Base-by-base conservation (phyloP, 2,797 vertebrate species). In the Triplophysa bombifrons region DNA sequence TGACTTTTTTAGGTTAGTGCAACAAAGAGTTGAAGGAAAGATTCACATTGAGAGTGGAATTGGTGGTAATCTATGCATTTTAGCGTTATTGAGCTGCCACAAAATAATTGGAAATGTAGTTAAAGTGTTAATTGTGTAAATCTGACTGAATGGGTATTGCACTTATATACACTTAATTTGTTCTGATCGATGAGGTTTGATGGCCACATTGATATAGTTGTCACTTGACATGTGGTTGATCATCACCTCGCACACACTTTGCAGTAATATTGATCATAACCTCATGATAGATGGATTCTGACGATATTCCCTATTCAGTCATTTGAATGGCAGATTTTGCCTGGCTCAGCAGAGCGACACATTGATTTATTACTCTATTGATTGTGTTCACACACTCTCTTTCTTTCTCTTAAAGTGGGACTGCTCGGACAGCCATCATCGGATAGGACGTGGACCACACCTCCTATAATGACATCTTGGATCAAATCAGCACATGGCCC, bases 221-320 rank as follows among this genome's bases (percentile, higher is more conserved):
- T 61, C 25, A 30, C 19, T n/a, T 51, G 13, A 51, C 13, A 30
- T 65, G 44, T 2, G 11, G 48, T 38, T 25, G 48, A 20, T 76
- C 74, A 50, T 60, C 2, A 34, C 41, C 41, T 68, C 22, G 17
- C 55, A 69, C 19, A 69, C 66, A 69, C 25, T 22, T 8, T 50
- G 16, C 7, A 58, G 64, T 10, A 22, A 50, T 50, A 61, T 50
- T 61, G 66, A 61, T 50, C 11, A 38, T 38, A 34, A 0, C 9
- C 25, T 61, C 60, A 63, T 58, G 41, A 2, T 27, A 22, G 74
- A 77, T 77, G 25, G 12, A 82, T 77, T 55, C 69, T 67, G 61
- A 67, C 72, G 27, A 68, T n/a, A 20, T 63, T 75, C 60, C 53
- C 48, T 82, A 63, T 69, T 79, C 67, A 72, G 38, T 75, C 22